These are phyloP conservation scores for Rhadina sibilatrix DNA, from an alignment of 2,113 vertebrate genomes.

Conservation along the genomic window DNA sequence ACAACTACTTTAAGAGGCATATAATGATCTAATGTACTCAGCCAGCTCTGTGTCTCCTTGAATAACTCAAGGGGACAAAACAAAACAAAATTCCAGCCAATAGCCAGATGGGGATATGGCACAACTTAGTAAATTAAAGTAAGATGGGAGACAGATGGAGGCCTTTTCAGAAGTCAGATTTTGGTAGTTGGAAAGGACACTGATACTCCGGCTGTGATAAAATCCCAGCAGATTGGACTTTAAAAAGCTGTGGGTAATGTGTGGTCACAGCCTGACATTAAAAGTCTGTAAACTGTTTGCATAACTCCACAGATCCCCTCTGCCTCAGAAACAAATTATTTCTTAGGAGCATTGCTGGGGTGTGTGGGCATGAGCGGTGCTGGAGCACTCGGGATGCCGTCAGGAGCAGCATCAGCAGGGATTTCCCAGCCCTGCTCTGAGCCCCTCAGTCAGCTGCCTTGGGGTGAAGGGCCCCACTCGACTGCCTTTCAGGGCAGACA, in stretches of 20 bases:
- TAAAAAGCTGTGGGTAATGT: neutral
- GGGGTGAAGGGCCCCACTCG: neutral
- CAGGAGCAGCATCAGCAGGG: neutral
- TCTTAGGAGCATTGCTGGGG: neutral
- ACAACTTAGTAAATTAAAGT: slow-evolving; percentile 5
- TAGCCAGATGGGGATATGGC: neutral
- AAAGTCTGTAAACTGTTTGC: neutral
- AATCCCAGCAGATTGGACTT: neutral
- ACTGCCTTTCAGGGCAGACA: neutral
- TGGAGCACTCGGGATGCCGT: accelerated
- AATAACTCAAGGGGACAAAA: slow-evolving; percentile 24
- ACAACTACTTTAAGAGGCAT: neutral
- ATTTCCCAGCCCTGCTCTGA: neutral
- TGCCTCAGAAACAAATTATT: neutral
- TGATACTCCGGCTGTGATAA: neutral
- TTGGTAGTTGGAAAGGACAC: neutral
- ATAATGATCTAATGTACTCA: slow-evolving; percentile 13
- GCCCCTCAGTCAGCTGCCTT: neutral
- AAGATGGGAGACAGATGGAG: neutral
- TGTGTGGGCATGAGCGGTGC: neutral
- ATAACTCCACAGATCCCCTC: neutral
- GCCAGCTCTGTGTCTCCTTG: neutral
- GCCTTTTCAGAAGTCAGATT: neutral
- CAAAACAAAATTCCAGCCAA: neutral
- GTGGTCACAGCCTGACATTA: neutral